Evolutionary conservation across 2,888 invertebrate genomes (phyloP).

Genomic region (Philonicus albiceps): DNA sequence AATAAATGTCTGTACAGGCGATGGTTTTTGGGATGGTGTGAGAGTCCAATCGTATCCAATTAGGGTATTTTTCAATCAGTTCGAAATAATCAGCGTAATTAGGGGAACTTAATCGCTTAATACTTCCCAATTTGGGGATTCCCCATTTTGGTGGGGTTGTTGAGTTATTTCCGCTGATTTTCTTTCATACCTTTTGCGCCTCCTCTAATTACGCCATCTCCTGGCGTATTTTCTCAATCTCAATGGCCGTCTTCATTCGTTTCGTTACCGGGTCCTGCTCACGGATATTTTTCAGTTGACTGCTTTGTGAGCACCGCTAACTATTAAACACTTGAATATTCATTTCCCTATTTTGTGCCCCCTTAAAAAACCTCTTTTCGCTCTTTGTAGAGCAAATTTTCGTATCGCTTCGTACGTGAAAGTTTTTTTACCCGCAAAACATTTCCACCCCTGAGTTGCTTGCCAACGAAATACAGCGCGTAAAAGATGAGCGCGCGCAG

Average conservation of each 20-base stretch:
- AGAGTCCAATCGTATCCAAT: background rate
- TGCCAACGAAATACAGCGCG: background rate
- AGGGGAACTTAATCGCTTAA: background rate
- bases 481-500: background rate
- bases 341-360: background rate
- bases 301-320: background rate
- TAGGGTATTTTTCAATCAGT: conserved; percentile 17
- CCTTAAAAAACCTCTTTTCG: background rate
- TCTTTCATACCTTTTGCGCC: background rate
- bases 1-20: background rate
- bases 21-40: background rate
- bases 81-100: conserved; percentile 21
- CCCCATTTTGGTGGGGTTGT: background rate
- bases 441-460: background rate
- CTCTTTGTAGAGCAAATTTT: too few relatives aligned
- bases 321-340: background rate
- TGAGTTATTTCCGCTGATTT: background rate
- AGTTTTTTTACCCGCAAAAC: background rate
- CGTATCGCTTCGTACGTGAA: background rate
- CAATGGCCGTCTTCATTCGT: background rate
- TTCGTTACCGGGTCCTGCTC: background rate
- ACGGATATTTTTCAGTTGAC: background rate
- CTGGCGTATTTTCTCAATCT: background rate
- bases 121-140: background rate
- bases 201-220: background rate